These are phyloP conservation scores for Fringilla coelebs DNA, from an alignment of 2,797 vertebrate genomes.

Conservation along the genomic window DNA sequence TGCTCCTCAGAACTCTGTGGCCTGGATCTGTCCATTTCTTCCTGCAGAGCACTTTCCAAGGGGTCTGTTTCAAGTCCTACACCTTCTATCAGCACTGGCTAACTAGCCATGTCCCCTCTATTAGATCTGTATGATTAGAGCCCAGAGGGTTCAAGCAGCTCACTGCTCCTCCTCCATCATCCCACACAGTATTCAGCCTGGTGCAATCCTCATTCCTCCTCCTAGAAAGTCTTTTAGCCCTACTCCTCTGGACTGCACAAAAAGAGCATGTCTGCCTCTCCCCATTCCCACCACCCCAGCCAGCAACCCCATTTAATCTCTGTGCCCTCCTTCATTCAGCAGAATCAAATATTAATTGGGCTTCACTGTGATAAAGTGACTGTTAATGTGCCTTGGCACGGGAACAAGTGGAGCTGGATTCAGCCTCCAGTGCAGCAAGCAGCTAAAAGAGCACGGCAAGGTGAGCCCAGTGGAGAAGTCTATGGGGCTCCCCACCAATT, in stretches of 20 bases:
- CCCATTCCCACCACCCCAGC: not conserved
- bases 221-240: not conserved
- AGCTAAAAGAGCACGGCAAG: not conserved
- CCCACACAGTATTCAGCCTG: not conserved
- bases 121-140: not conserved
- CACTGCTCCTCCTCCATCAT: not conserved
- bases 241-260: not conserved
- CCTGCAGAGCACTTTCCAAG: not conserved
- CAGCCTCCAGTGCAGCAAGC: rapidly evolving
- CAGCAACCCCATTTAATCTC: conserved; percentile 30
- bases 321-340: conserved; percentile 32
- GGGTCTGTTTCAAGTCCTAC: not conserved
- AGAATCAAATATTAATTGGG: conserved; percentile 53
- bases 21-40: not conserved
- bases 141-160: not conserved
- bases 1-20: not conserved
- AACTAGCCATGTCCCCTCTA: not conserved
- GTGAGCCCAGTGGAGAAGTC: not conserved
- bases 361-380: not conserved
- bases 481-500: not conserved
- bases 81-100: not conserved
- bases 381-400: not conserved
- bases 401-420: not conserved
- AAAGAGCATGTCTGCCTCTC: not conserved
- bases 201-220: not conserved